Percentiles rank a stretch among this genome's conserved stretches.
These are phyloP conservation scores for Lonchura striata DNA, from an alignment of 2,113 vertebrate genomes.

Conservation along the genomic window DNA sequence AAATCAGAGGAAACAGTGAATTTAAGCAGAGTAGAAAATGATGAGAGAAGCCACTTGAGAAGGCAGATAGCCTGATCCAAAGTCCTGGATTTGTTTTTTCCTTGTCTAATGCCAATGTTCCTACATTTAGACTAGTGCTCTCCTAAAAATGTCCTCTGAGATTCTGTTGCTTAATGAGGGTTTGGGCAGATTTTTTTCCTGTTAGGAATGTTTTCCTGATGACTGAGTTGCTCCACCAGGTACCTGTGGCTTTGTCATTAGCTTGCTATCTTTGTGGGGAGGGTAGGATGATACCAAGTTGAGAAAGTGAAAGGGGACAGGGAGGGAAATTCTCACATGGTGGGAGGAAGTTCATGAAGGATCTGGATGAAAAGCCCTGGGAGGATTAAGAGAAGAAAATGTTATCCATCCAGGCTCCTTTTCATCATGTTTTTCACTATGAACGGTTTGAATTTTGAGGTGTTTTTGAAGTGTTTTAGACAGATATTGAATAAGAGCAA, in stretches of 20 bases:
- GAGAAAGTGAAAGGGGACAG: background rate
- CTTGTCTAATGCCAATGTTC: rapidly evolving
- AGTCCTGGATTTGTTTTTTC: background rate
- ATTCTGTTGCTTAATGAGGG: background rate
- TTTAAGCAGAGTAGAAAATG: background rate
- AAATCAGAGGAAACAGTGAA: background rate
- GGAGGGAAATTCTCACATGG: background rate
- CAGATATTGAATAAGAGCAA: background rate
- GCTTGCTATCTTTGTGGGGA: background rate
- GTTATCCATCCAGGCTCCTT: background rate
- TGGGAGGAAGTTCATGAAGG: background rate
- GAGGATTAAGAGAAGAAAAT: background rate
- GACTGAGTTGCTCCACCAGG: background rate
- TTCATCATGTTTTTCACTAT: background rate
- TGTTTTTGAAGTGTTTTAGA: background rate
- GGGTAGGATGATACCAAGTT: background rate
- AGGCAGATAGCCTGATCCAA: background rate
- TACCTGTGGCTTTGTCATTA: background rate
- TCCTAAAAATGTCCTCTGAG: background rate
- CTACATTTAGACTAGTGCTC: background rate
- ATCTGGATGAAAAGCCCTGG: background rate
- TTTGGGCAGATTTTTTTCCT: background rate
- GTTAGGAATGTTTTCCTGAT: background rate
- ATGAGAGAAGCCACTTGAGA: background rate
- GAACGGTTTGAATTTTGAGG: background rate